These are phyloP conservation scores for Drosophila meridiana DNA, from an alignment of 2,888 invertebrate genomes.

Conservation along the genomic window DNA sequence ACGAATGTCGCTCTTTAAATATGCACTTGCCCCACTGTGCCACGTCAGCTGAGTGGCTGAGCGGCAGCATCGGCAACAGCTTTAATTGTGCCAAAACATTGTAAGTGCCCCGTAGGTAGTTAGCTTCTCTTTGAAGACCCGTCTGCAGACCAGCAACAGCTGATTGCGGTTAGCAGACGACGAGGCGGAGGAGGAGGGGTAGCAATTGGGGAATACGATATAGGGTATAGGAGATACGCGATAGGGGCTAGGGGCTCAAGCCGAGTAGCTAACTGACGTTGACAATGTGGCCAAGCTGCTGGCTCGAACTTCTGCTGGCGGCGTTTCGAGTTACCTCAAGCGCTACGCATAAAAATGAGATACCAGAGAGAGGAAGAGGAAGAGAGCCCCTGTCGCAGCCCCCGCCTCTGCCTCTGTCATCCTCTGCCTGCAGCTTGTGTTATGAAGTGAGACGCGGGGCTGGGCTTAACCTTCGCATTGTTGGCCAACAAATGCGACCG, in stretches of 20 bases:
- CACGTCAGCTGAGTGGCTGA: conserved; percentile 52
- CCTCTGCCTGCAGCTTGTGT: conserved; percentile 44
- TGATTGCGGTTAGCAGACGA: conserved; percentile 53
- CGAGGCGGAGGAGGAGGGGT: neutral
- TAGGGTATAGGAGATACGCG: neutral
- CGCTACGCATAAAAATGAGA: conserved; percentile 60
- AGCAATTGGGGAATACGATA: conserved; percentile 2
- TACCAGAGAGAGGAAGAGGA: conserved; percentile 40
- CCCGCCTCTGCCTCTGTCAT: neutral
- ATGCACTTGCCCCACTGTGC: conserved; percentile 38
- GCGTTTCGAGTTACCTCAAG: conserved; percentile 71
- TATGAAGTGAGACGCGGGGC: conserved; percentile 61
- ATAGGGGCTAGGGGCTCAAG: conserved; percentile 8
- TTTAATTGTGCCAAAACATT: conserved; percentile 78
- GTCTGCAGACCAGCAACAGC: conserved; percentile 61
- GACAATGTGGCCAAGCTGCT: conserved; percentile 62
- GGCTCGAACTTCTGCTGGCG: conserved; percentile 60
- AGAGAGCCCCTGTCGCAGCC: conserved; percentile 19
- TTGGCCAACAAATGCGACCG: conserved; percentile 75
- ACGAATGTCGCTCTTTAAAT: neutral
- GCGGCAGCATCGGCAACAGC: conserved; percentile 47
- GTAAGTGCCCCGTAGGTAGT: conserved; percentile 72
- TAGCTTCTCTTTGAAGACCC: conserved; percentile 54
- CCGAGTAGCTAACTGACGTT: conserved; percentile 58
- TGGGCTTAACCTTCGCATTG: conserved; percentile 74